A percentile compares a stretch with the other conserved stretches of the same genome.
Evolutionary conservation across 2,888 invertebrate genomes (phyloP).

Genomic region (Cancer borealis): DNA sequence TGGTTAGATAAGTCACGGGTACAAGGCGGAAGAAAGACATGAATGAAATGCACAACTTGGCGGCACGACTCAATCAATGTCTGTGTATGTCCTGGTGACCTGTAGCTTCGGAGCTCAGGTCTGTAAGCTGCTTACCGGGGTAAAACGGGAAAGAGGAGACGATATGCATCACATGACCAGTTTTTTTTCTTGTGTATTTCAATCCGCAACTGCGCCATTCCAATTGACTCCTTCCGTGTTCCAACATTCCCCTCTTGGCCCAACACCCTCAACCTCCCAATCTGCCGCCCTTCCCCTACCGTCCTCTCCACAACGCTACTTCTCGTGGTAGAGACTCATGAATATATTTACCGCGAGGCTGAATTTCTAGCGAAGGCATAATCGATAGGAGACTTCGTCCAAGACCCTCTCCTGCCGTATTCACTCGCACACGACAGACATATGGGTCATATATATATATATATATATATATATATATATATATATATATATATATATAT

Average conservation of each 20-base stretch:
- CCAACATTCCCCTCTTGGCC: background rate
- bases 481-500: too few species aligned
- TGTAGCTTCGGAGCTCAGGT: background rate
- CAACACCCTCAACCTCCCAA: background rate
- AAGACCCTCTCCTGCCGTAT: background rate
- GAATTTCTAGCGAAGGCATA: background rate
- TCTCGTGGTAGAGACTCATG: slow-evolving; percentile 6
- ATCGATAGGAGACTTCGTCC: background rate
- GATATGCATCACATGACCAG: background rate
- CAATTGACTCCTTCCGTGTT: background rate
- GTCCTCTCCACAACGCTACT: background rate
- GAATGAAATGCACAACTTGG: background rate
- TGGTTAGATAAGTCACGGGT: background rate
- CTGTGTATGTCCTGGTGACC: background rate
- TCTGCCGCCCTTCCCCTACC: background rate
- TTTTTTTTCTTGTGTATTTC: background rate
- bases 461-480: too few species aligned
- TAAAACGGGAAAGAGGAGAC: background rate
- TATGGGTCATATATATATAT: background rate
- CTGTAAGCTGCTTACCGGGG: slow-evolving; percentile 20
- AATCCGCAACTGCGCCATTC: background rate
- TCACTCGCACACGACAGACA: background rate
- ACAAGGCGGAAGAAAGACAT: background rate
- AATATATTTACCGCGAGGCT: slow-evolving; percentile 27
- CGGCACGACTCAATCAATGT: background rate